A percentile compares a stretch with the other conserved stretches of the same genome.
Conservation (phyloP, 2,888 invertebrate species). For the Mongoloraphidia duomilia region DNA sequence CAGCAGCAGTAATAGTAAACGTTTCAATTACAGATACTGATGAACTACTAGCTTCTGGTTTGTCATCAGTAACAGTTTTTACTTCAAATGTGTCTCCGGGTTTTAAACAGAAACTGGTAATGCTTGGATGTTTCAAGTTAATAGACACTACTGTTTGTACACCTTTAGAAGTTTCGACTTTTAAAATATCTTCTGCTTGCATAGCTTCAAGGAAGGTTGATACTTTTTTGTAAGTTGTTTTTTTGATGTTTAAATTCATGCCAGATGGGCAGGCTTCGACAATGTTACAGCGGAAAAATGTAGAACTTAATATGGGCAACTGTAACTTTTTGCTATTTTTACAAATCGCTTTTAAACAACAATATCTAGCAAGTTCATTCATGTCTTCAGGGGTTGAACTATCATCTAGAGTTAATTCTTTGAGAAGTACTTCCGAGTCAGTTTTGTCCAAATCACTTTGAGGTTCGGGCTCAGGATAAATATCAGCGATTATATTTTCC, state of each 20-base stretch:
- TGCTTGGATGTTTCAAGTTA: conserved; percentile 41
- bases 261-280: conserved; percentile 50
- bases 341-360: conserved; percentile 68
- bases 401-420: too few relatives aligned
- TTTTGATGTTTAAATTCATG: conserved; percentile 66
- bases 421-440: too few relatives aligned
- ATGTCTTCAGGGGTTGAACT: conserved; percentile 34
- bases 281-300: conserved; percentile 61
- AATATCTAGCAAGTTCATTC: conserved; percentile 59
- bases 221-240: conserved; percentile 77
- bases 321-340: conserved; percentile 51
- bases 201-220: conserved; percentile 71
- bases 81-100: conserved; percentile 13
- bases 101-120: conserved; percentile 32
- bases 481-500: too few relatives aligned
- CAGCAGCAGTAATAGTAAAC: too few relatives aligned
- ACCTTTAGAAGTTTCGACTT: too few relatives aligned
- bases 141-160: conserved; percentile 49
- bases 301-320: conserved; percentile 67
- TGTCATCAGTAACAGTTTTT: too few relatives aligned
- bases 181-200: conserved; percentile 37
- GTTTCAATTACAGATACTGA: too few relatives aligned
- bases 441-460: too few relatives aligned
- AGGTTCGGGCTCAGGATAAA: too few relatives aligned
- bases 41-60: too few relatives aligned